A percentile compares a stretch with the other conserved stretches of the same genome.
These are phyloP conservation scores for Argyrosomus regius DNA, from an alignment of 2,797 vertebrate species.

Conservation along the genomic window DNA sequence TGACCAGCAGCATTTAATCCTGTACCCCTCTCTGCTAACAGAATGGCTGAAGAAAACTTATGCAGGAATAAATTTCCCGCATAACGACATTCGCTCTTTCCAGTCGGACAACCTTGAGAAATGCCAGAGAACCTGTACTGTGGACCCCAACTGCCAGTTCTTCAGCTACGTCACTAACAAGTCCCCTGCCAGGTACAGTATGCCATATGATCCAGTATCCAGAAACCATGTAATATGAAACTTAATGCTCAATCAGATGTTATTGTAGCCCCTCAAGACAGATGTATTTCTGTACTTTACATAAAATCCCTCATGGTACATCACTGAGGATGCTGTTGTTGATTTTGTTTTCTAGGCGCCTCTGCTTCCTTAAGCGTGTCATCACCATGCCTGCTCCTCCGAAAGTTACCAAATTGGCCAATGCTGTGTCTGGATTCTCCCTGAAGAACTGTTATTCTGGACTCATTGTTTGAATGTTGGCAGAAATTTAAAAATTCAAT, in stretches of 20 bases:
- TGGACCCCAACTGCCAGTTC: slow-evolving; percentile 73
- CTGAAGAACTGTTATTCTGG: slow-evolving; percentile 35
- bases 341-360: slow-evolving; percentile 63
- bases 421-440: slow-evolving; percentile 72
- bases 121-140: slow-evolving; percentile 53
- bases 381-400: slow-evolving; percentile 70
- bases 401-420: slow-evolving; percentile 27
- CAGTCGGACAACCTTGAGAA: accelerated
- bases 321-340: slow-evolving; percentile 1
- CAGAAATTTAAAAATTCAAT: neutral
- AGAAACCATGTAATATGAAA: neutral
- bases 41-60: slow-evolving; percentile 56
- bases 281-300: neutral
- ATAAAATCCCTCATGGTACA: neutral
- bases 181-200: neutral
- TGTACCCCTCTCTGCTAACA: slow-evolving; percentile 34
- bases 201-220: neutral
- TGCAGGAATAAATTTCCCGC: slow-evolving; percentile 33
- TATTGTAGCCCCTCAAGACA: too few relatives aligned
- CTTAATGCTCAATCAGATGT: neutral
- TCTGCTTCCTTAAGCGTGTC: slow-evolving; percentile 73
- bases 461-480: neutral
- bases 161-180: slow-evolving; percentile 49
- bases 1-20: neutral
- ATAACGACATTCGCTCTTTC: slow-evolving; percentile 36